Evolutionary conservation across 2,113 vertebrate genomes (phyloP).

Genomic region (Pipa parva): DNA sequence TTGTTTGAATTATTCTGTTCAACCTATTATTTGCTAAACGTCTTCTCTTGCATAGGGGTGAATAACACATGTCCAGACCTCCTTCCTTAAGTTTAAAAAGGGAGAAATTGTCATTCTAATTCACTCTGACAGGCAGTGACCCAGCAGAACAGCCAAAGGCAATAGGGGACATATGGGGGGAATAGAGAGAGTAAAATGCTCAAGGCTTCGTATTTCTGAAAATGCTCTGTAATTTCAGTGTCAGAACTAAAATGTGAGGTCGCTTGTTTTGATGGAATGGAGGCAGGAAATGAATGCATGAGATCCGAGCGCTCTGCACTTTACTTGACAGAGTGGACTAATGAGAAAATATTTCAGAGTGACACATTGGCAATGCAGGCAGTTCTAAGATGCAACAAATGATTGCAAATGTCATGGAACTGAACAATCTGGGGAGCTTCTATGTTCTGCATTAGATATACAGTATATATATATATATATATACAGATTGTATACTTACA

Average conservation of each 20-base stretch:
- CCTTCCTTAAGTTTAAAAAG: neutral
- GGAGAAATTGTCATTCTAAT: constrained; percentile 44
- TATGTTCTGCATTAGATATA: too few relatives aligned
- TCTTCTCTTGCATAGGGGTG: neutral
- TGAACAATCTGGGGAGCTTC: neutral
- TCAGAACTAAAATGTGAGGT: constrained; percentile 57
- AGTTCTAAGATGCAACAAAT: constrained; percentile 44
- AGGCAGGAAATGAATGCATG: constrained; percentile 45
- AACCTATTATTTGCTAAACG: neutral
- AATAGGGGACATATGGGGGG: constrained; percentile 8
- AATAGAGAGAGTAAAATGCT: constrained; percentile 23
- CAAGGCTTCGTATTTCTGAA: constrained; percentile 48
- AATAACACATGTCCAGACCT: neutral
- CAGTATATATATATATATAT: too few relatives aligned
- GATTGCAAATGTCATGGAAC: constrained; percentile 43
- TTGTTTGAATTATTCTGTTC: neutral
- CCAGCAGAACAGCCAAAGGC: constrained; percentile 46
- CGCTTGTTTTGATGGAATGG: constrained; percentile 57
- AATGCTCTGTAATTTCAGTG: constrained; percentile 55
- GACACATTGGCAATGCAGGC: constrained; percentile 47
- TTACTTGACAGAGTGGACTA: constrained; percentile 51
- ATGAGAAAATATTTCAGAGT: constrained; percentile 53
- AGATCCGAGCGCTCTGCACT: constrained; percentile 42
- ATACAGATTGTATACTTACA: too few relatives aligned
- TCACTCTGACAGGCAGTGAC: constrained; percentile 52